Evolutionary conservation across 1,140 invertebrate species (phyloP), one percentile per base, ranked within the genome.

Genomic region (Telenomus remus): DNA sequence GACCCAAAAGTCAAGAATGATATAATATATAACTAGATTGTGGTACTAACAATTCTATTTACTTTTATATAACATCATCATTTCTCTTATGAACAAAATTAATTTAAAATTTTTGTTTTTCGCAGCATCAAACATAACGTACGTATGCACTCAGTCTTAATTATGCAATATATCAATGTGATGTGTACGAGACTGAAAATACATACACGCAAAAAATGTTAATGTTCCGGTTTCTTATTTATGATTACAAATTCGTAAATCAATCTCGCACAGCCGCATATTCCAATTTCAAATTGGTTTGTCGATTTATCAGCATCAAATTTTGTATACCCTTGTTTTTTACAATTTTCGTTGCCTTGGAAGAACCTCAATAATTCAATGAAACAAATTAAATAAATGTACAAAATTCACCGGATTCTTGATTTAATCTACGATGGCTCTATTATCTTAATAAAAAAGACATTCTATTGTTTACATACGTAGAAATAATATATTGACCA

Each of bases 131-230:
- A 78, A 63, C 56, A 48, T 59, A 60, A 71, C 61, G 50, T 70
- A 74, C 54, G 70, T 57, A 70, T 27, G 13, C 49, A 64, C 42
- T 42, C 63, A 44, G 12, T 46, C 44, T 34, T 53, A 47, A 33
- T 48, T 50, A 76, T 15, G 9, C 74, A 44, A 61, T 57, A 68
- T 72, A 61, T 51, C 63, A 69, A 69, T 71, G 68, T 71, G 16
- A 56, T 9, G 39, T 76, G 27, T 72, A 78, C 68, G 53, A 77
- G 63, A 57, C 55, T 78, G 72, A 80, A 80, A 71, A 48, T 61
- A 74, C 68, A 79, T 70, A 79, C 69, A 69, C 70, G 76, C 61
- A 76, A 69, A 84, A 83, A 83, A 86, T 82, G 83, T 85, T 82
- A 80, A 82, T 78, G 79, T 79, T 82, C 82, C 37, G 37, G 9